Evolutionary conservation across 2,888 invertebrate species (phyloP).

Genomic region (Eristalis tenax): DNA sequence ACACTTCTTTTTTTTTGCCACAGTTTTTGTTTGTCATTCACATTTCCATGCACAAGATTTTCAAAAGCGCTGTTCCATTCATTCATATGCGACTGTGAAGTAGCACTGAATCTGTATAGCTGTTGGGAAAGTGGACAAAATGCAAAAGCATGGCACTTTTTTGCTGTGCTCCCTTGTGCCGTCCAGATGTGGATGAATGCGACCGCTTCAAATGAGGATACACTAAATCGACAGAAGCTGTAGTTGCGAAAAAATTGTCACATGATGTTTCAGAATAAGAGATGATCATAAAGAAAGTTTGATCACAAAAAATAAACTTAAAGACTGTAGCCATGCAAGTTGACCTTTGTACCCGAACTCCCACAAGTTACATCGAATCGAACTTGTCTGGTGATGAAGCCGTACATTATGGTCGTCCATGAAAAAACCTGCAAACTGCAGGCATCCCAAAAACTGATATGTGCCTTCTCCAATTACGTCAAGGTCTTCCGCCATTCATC

Average conservation of each 20-base stretch:
- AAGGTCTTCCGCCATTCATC: background rate
- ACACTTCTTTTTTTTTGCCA: background rate
- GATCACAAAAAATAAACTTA: too few species aligned
- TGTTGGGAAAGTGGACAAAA: background rate
- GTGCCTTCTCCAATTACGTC: background rate
- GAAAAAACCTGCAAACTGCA: too few species aligned
- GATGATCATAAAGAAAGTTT: too few species aligned
- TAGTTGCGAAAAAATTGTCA: background rate
- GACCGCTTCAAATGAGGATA: background rate
- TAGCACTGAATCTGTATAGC: constrained; percentile 14
- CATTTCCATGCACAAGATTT: background rate
- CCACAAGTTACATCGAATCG: too few species aligned
- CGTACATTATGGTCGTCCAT: too few species aligned
- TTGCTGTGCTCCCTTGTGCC: background rate
- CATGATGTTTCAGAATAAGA: background rate
- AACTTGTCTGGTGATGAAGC: too few species aligned
- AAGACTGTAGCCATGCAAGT: too few species aligned
- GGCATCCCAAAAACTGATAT: too few species aligned
- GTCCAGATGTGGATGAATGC: background rate
- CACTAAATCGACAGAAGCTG: background rate
- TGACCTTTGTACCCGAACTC: too few species aligned
- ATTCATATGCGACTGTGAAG: constrained; percentile 13
- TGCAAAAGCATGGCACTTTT: background rate
- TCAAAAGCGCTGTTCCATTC: background rate
- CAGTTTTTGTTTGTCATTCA: background rate